A percentile compares a stretch with the other conserved stretches of the same genome.
Evolutionary conservation across 92 coral and sea anemone genomes (phyloP).

Genomic region (Siderastrea siderea): DNA sequence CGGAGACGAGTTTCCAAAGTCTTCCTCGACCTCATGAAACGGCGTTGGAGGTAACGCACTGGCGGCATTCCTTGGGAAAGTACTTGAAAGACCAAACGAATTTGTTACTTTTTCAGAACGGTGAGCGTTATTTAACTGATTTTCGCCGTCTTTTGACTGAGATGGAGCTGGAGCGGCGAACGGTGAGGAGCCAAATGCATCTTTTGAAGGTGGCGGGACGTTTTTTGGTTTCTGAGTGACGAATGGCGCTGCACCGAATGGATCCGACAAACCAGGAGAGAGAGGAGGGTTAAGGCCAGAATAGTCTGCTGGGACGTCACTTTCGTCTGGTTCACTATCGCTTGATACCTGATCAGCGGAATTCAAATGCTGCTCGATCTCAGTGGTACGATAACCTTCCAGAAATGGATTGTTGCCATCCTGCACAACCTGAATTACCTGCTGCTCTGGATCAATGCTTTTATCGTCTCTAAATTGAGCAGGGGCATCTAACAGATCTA

Average conservation of each 20-base stretch:
- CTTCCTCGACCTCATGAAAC: constrained; percentile 5
- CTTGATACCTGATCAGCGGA: constrained; percentile 27
- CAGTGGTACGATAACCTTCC: constrained; percentile 30
- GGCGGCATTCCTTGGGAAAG: constrained; percentile 1
- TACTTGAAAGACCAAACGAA: constrained; percentile 10
- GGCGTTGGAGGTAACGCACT: constrained; percentile 5
- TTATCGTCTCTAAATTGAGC: constrained; percentile 12
- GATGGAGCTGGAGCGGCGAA: constrained; percentile 41
- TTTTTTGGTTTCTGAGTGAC: constrained; percentile 41
- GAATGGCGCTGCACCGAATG: constrained; percentile 88
- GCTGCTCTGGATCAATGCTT: constrained; percentile 21
- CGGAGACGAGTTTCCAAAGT: constrained; percentile 5
- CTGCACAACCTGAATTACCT: constrained; percentile 13
- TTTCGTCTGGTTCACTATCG: constrained; percentile 51
- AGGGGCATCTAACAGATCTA: not conserved
- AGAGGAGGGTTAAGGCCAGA: constrained; percentile 55
- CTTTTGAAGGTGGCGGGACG: constrained; percentile 63
- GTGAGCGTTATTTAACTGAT: not conserved
- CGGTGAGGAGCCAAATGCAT: constrained; percentile 82
- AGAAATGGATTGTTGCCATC: constrained; percentile 48
- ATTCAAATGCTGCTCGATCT: constrained; percentile 30
- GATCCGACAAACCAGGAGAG: constrained; percentile 78
- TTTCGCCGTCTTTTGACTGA: constrained; percentile 2
- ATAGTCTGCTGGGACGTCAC: not conserved
- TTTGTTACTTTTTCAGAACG: constrained; percentile 8